Evolutionary conservation across 2,797 vertebrate species (phyloP).

Genomic region (Semotilus atromaculatus): DNA sequence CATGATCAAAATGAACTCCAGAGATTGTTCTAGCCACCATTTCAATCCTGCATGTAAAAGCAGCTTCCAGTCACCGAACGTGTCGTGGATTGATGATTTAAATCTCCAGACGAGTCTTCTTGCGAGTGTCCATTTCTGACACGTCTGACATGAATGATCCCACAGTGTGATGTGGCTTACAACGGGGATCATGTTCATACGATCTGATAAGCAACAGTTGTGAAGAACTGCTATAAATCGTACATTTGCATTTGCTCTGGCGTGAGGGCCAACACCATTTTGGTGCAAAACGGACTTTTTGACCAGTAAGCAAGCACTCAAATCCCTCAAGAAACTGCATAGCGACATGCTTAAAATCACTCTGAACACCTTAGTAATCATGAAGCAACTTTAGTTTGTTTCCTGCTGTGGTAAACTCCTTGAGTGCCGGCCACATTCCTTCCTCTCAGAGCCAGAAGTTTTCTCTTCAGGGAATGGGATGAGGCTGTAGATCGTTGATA

Average conservation of each 20-base stretch:
- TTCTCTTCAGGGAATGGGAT: slow-evolving; percentile 60
- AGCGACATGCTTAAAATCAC: neutral
- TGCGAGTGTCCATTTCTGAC: too few species aligned
- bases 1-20: neutral
- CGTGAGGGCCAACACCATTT: neutral
- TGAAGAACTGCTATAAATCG: neutral
- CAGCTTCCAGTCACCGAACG: too few species aligned
- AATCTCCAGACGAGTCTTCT: too few species aligned
- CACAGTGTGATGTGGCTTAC: neutral
- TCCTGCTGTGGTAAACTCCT: neutral
- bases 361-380: neutral
- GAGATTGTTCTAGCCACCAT: neutral
- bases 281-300: neutral
- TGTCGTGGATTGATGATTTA: too few species aligned
- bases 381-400: neutral
- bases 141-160: too few species aligned
- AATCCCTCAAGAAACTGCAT: neutral
- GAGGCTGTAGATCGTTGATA: slow-evolving; percentile 54
- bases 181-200: neutral
- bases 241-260: neutral
- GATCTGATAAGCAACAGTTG: neutral
- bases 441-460: slow-evolving; percentile 31
- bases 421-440: neutral
- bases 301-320: neutral
- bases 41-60: neutral